Evolutionary conservation across 2,113 vertebrate genomes (phyloP).

Genomic region (Speoplatyrhinus poulsoni): DNA sequence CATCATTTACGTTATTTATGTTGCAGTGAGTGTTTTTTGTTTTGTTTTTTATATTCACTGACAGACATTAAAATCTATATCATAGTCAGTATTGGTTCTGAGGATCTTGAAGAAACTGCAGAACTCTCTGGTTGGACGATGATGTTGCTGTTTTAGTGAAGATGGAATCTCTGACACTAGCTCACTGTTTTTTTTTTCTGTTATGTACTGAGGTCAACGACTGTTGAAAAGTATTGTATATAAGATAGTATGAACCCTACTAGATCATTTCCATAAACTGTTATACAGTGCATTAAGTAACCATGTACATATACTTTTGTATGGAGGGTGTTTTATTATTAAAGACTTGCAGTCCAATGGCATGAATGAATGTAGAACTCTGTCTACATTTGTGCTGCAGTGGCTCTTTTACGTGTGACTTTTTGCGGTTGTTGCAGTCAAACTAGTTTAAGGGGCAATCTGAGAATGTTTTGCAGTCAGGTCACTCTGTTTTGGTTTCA

Average conservation of each 20-base stretch:
- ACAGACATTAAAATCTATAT: conserved; percentile 1
- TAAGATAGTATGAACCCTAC: conserved; percentile 41
- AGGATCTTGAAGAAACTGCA: conserved; percentile 18
- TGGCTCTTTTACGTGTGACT: conserved; percentile 1
- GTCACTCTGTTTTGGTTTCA: no score
- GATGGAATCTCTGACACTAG: conserved; percentile 23
- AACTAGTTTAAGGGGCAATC: neutral
- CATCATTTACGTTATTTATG: conserved; percentile 60
- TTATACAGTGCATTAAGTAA: conserved; percentile 61
- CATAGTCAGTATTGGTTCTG: neutral
- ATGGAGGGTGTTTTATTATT: conserved; percentile 75
- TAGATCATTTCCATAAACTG: conserved; percentile 67
- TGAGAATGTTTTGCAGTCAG: no score
- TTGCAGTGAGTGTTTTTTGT: conserved; percentile 38
- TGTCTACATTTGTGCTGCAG: conserved; percentile 16
- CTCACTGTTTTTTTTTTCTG: conserved; percentile 30
- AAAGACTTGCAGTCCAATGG: conserved; percentile 72
- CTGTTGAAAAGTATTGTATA: conserved; percentile 61
- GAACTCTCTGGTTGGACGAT: neutral
- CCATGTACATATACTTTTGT: conserved; percentile 79
- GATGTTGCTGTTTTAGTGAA: conserved; percentile 13
- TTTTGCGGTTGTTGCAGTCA: neutral
- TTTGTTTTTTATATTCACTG: conserved; percentile 25
- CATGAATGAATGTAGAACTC: conserved; percentile 46
- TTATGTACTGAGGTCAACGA: conserved; percentile 42